Evolutionary conservation across 2,797 vertebrate genomes (phyloP).

Genomic region (Telmatherina bonti): DNA sequence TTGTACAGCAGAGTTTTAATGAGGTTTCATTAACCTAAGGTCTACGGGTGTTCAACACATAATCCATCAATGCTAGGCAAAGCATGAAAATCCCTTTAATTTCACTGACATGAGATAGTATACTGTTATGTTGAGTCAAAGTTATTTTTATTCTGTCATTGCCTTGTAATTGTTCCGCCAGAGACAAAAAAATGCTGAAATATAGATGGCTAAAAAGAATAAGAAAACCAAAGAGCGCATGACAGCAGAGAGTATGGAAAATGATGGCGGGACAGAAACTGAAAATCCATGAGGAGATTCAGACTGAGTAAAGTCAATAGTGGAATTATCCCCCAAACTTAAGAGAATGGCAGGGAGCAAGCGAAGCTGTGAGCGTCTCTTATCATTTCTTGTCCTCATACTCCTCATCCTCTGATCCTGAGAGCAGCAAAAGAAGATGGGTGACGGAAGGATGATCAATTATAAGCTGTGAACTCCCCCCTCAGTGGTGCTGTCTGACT

Average conservation of each 20-base stretch:
- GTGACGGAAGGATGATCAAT: conserved; percentile 79
- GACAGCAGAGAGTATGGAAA: conserved; percentile 4
- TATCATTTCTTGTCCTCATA: conserved; percentile 55
- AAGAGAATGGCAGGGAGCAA: conserved; percentile 39
- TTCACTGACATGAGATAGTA: conserved; percentile 20
- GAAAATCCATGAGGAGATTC: conserved; percentile 13
- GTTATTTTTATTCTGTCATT: conserved; percentile 46
- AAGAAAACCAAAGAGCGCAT: neutral
- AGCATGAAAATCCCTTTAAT: conserved; percentile 14
- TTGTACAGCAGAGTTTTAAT: neutral
- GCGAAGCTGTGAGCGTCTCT: conserved; percentile 35
- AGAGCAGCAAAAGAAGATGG: conserved; percentile 71
- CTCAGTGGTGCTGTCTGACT: conserved; percentile 76
- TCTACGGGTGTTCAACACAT: neutral
- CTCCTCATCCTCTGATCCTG: conserved; percentile 57
- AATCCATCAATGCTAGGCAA: conserved; percentile 23
- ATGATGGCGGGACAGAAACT: conserved; percentile 19
- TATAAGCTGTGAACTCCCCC: conserved; percentile 79
- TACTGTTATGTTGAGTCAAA: conserved; percentile 22
- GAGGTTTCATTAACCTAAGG: conserved; percentile 13
- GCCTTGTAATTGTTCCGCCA: conserved; percentile 19
- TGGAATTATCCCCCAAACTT: conserved; percentile 46
- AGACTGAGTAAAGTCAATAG: conserved; percentile 31
- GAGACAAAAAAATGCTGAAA: conserved; percentile 13
- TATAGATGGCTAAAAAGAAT: conserved; percentile 1